Percentiles rank a stretch among this genome's conserved stretches.
Conservation (phyloP, 2,888 invertebrate genomes). For the Scaptomyza polygonia region DNA sequence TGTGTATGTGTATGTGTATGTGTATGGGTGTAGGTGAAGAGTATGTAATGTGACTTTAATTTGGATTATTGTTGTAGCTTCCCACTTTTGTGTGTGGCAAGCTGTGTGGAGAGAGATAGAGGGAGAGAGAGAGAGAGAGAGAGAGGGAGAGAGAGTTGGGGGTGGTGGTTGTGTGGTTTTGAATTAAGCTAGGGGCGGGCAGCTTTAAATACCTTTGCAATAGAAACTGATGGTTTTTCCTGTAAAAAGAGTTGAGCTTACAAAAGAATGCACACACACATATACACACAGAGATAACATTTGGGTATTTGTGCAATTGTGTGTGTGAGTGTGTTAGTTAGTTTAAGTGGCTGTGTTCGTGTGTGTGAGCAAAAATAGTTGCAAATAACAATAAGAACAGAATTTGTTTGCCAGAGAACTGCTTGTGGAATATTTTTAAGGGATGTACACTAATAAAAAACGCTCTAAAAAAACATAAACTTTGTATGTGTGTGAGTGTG, state of each 20-base stretch:
- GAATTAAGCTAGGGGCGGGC: conserved; percentile 46
- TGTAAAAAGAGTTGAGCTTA: conserved; percentile 80
- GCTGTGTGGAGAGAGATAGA: conserved; percentile 26
- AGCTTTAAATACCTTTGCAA: conserved; percentile 81
- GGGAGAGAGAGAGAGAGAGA: conserved; percentile 1
- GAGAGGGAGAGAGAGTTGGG: not conserved
- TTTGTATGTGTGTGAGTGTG: conserved; percentile 9
- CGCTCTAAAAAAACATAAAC: too few species aligned
- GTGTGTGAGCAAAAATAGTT: conserved; percentile 21
- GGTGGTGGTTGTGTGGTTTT: not conserved
- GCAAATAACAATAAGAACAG: conserved; percentile 39
- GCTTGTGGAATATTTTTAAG: conserved; percentile 28
- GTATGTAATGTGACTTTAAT: conserved; percentile 56
- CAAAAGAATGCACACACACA: conserved; percentile 66
- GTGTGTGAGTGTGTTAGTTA: conserved; percentile 15
- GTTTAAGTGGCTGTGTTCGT: conserved; percentile 9
- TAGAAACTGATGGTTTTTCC: conserved; percentile 82
- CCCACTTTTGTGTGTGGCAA: conserved; percentile 36
- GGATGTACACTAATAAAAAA: conserved; percentile 13
- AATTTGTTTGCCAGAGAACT: conserved; percentile 44
- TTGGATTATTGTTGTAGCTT: conserved; percentile 54
- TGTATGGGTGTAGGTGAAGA: conserved; percentile 19
- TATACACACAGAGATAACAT: conserved; percentile 43
- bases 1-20: conserved; percentile 16
- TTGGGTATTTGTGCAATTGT: conserved; percentile 16